Percentiles rank a stretch among this genome's conserved stretches.
phyloP scores from a whole-genome alignment of 2,888 invertebrate genomes.

The Gortyna flavago region DNA sequence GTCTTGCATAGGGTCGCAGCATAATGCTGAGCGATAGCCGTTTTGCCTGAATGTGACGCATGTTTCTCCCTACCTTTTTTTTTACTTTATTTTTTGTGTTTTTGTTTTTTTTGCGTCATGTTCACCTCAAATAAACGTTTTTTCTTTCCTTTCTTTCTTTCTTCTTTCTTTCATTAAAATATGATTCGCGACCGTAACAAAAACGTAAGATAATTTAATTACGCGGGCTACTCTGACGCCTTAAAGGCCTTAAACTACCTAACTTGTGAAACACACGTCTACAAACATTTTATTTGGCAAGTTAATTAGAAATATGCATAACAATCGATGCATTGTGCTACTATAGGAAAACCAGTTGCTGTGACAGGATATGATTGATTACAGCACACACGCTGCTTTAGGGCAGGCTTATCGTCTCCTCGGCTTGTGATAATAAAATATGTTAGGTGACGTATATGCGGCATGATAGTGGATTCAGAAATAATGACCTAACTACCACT shows the following conservation, averaged over 20 bases:
- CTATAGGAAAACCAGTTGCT: conserved; percentile 10
- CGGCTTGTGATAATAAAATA: conserved; percentile 24
- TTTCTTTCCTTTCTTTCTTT: too few species aligned
- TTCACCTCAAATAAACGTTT: too few species aligned
- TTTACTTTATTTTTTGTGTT: too few species aligned
- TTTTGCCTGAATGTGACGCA: too few species aligned
- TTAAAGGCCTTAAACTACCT: too few species aligned
- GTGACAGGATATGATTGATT: conserved; percentile 59
- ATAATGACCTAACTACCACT: conserved; percentile 26
- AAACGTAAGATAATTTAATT: too few species aligned
- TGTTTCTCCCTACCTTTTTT: too few species aligned
- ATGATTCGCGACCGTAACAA: too few species aligned
- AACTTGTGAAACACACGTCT: neutral
- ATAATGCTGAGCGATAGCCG: too few species aligned
- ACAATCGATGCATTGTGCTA: neutral
- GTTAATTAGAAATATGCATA: conserved; percentile 13
- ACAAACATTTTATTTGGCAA: neutral
- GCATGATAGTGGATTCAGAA: conserved; percentile 8
- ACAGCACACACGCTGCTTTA: conserved; percentile 37
- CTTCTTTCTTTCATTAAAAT: too few species aligned
- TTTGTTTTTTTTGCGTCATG: too few species aligned
- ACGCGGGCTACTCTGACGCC: neutral
- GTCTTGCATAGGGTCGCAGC: too few species aligned
- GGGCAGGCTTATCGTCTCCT: conserved; percentile 52
- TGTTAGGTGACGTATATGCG: conserved; percentile 13